phyloP scores from a whole-genome alignment of 2,797 vertebrate species.

The Sparidentex hasta region DNA sequence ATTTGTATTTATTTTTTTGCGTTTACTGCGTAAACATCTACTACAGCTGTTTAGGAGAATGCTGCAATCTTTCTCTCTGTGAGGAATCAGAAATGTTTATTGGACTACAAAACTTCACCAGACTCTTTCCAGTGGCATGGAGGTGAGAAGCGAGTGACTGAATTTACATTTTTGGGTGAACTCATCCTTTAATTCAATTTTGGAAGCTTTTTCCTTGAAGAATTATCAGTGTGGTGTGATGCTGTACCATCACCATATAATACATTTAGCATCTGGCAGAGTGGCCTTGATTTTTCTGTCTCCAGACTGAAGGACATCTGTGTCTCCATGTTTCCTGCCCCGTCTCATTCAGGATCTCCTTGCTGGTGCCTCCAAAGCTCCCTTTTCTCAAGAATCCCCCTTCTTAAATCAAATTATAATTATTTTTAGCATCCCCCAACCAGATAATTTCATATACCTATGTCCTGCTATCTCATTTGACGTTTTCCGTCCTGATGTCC shows the following conservation, averaged over 20 bases:
- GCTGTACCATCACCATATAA: not conserved
- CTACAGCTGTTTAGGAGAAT: no score
- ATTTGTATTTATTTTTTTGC: no score
- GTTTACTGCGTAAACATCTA: no score
- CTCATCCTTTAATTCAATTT: no score
- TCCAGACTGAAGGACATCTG: constrained; percentile 66
- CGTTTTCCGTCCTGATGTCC: constrained; percentile 58
- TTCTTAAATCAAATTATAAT: constrained; percentile 74
- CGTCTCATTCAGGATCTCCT: constrained; percentile 64
- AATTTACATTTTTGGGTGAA: no score
- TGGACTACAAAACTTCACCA: no score
- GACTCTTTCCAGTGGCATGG: no score
- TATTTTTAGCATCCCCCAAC: constrained; percentile 71
- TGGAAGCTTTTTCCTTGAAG: not conserved
- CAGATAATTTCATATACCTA: constrained; percentile 71
- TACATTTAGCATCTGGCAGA: not conserved
- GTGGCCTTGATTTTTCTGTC: constrained; percentile 42
- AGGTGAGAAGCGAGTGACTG: no score
- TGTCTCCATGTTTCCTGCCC: constrained; percentile 48
- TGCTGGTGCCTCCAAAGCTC: constrained; percentile 57
- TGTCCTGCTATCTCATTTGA: constrained; percentile 62
- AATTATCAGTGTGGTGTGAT: not conserved
- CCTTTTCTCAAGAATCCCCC: constrained; percentile 54
- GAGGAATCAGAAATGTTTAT: no score
- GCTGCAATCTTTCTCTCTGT: no score